phyloP scores from a whole-genome alignment of 2,113 vertebrate species.

The Abramis brama region DNA sequence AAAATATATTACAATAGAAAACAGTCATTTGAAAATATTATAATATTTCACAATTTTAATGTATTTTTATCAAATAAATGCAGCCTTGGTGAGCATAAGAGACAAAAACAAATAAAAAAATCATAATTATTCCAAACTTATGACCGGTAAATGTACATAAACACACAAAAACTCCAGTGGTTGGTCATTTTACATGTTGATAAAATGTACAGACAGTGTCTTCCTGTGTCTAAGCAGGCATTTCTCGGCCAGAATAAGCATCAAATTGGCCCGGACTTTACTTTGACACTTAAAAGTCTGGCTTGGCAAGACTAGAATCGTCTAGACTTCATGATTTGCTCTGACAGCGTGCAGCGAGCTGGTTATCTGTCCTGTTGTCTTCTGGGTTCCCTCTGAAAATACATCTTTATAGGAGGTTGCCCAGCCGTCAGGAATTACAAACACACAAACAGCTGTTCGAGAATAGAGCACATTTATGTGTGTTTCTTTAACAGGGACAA shows the following conservation, averaged over 20 bases:
- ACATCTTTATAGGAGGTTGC: neutral
- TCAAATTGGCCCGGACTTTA: neutral
- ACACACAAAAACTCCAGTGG: neutral
- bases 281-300: slow-evolving; percentile 4
- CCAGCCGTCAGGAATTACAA: neutral
- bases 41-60: neutral
- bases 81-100: neutral
- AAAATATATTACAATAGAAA: neutral
- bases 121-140: neutral
- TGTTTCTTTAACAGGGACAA: slow-evolving; percentile 20
- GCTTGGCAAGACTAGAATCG: neutral
- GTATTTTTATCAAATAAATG: neutral
- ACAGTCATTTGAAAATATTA: neutral
- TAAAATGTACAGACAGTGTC: neutral
- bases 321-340: neutral
- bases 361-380: neutral
- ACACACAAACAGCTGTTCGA: slow-evolving; percentile 15
- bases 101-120: neutral
- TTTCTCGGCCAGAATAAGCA: neutral
- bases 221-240: neutral
- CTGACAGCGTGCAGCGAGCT: neutral
- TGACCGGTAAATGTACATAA: neutral
- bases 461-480: neutral
- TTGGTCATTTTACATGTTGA: neutral
- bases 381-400: neutral